Percentiles rank a stretch among this genome's conserved stretches.
Conservation (phyloP, 1,140 invertebrate genomes). For the Philotrypesis tridentata region DNA sequence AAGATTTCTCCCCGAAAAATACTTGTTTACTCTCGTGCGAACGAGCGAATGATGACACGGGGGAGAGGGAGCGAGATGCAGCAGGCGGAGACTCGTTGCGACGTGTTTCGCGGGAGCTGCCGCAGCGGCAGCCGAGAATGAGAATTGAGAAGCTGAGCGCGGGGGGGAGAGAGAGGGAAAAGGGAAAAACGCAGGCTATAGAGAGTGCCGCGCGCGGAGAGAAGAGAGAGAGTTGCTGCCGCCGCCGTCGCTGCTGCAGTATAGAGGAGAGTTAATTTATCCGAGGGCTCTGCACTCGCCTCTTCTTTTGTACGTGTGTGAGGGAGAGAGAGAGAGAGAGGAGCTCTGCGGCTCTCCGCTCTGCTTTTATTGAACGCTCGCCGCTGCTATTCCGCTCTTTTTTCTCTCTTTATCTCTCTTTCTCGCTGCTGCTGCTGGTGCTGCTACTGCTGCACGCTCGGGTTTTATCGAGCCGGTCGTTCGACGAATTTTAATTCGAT, state of each 20-base stretch:
- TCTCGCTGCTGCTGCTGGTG: too few relatives aligned
- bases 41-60: background rate
- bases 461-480: background rate
- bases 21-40: conserved; percentile 1
- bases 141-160: background rate
- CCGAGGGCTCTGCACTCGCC: conserved; percentile 2
- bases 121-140: too few relatives aligned
- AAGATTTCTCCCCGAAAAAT: background rate
- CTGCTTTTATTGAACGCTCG: background rate
- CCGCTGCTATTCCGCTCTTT: background rate
- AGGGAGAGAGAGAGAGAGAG: too few relatives aligned
- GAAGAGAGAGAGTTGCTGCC: background rate
- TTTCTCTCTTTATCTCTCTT: background rate
- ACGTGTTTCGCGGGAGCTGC: conserved; percentile 2
- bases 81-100: background rate
- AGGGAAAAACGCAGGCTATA: background rate
- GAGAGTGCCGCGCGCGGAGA: background rate
- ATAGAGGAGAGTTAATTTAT: conserved; percentile 4
- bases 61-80: background rate
- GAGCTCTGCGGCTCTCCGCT: background rate
- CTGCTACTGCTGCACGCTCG: too few relatives aligned
- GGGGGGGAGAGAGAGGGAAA: background rate
- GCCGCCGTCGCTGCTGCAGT: too few relatives aligned
- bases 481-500: conserved; percentile 8
- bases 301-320: background rate